Evolutionary conservation across 1,140 invertebrate species (phyloP).

Genomic region (Leptinotarsa texana): DNA sequence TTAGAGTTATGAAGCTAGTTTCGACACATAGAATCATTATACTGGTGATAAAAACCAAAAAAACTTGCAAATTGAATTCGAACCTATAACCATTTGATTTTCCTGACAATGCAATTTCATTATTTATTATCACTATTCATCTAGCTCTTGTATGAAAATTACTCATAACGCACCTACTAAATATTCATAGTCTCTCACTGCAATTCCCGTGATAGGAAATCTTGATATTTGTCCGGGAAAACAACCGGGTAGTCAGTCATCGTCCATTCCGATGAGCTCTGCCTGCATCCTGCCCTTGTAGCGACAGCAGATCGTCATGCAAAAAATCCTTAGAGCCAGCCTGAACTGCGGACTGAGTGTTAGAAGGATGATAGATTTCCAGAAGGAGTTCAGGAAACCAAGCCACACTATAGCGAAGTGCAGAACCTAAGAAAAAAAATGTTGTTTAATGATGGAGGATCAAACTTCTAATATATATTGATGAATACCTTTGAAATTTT

Average conservation of each 20-base stretch:
- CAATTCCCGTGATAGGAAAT: constrained; percentile 50
- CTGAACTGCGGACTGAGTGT: constrained; percentile 89
- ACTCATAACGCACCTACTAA: constrained; percentile 32
- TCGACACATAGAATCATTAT: too few species aligned
- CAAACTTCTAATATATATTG: too few species aligned
- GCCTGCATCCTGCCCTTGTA: constrained; percentile 77
- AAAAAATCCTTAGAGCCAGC: constrained; percentile 81
- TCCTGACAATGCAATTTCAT: too few species aligned
- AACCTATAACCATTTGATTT: too few species aligned
- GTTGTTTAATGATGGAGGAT: too few species aligned
- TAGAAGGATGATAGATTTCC: constrained; percentile 90
- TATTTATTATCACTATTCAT: too few species aligned
- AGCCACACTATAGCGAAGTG: constrained; percentile 94
- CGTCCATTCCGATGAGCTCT: constrained; percentile 81
- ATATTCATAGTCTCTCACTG: constrained; percentile 53
- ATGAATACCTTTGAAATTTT: too few species aligned
- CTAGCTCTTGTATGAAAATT: neutral
- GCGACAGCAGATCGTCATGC: constrained; percentile 86
- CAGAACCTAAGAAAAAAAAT: constrained; percentile 67
- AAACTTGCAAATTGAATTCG: too few species aligned
- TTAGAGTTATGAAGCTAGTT: too few species aligned
- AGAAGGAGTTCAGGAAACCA: constrained; percentile 90
- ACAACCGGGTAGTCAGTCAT: constrained; percentile 62
- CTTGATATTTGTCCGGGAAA: constrained; percentile 35
- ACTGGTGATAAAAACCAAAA: too few species aligned